Evolutionary conservation across 2,113 vertebrate species (phyloP).

Genomic region (Dipodomys merriami): DNA sequence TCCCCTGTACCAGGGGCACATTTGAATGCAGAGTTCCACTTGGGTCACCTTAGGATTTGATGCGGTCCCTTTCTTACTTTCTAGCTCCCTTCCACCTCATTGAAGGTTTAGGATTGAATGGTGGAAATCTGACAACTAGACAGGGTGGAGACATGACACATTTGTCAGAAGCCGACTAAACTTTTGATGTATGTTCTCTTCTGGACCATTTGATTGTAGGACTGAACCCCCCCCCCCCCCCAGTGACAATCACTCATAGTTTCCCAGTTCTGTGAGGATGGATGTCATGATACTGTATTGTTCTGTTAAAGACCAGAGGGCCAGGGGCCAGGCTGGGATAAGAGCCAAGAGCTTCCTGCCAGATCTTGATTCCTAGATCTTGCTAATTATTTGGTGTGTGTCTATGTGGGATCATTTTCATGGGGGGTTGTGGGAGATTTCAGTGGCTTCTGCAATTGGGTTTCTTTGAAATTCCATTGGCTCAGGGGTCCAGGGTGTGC

Average conservation of each 20-base stretch:
- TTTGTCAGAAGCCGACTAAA: neutral
- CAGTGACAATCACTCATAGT: neutral
- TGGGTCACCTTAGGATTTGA: neutral
- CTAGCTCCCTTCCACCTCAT: neutral
- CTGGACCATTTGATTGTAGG: neutral
- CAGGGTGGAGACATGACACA: neutral
- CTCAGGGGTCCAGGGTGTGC: neutral
- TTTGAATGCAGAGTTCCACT: neutral
- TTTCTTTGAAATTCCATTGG: neutral
- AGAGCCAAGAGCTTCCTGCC: neutral
- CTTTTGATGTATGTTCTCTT: neutral
- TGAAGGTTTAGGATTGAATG: neutral
- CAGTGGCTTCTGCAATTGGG: neutral
- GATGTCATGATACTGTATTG: neutral
- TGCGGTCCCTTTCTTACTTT: neutral
- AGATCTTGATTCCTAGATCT: neutral
- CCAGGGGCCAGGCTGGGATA: neutral
- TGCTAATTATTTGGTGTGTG: neutral
- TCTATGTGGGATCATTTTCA: neutral
- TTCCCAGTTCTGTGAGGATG: conserved; percentile 35
- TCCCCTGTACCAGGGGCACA: neutral
- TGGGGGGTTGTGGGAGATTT: neutral
- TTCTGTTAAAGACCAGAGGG: neutral
- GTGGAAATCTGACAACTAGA: neutral
- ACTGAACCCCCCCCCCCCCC: neutral